phyloP scores from a whole-genome alignment of 2,888 invertebrate genomes.

The Odontothrips loti region DNA sequence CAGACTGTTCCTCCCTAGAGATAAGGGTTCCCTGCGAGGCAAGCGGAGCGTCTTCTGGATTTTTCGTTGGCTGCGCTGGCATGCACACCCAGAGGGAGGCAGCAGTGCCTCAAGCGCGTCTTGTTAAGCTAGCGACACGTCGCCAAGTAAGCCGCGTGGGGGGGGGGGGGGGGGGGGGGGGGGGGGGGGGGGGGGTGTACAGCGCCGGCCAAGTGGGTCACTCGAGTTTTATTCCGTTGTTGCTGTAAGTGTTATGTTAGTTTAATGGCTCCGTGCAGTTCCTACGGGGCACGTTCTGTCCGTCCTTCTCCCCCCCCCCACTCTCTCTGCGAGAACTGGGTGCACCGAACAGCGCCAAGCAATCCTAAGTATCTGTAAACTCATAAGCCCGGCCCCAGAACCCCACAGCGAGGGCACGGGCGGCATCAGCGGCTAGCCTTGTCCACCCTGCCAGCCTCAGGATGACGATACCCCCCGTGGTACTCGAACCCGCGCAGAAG shows the following conservation, averaged over 20 bases:
- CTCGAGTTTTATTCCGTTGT: conserved; percentile 14
- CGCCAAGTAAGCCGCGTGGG: background rate
- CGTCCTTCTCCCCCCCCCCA: background rate
- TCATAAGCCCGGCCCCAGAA: background rate
- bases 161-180: background rate
- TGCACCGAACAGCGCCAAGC: background rate
- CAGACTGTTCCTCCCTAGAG: too few relatives aligned
- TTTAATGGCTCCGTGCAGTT: background rate
- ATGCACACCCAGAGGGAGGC: too few relatives aligned
- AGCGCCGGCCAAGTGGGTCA: background rate
- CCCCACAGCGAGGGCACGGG: too few relatives aligned
- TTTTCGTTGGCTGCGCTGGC: too few relatives aligned
- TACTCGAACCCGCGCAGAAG: too few relatives aligned
- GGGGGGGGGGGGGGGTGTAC: background rate
- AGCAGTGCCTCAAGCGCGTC: too few relatives aligned
- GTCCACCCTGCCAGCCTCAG: too few relatives aligned
- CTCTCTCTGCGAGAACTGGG: background rate
- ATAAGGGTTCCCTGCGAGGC: too few relatives aligned
- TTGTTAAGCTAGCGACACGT: too few relatives aligned
- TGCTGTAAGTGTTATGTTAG: conserved; percentile 23
- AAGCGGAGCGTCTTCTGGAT: too few relatives aligned
- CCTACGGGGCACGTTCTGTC: background rate
- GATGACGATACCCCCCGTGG: too few relatives aligned
- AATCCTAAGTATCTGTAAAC: conserved; percentile 1
- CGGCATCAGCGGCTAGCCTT: too few relatives aligned